Evolutionary conservation across 2,797 vertebrate genomes (phyloP), one percentile per base, ranked within the genome.

Genomic region (Sebastes oblongus): DNA sequence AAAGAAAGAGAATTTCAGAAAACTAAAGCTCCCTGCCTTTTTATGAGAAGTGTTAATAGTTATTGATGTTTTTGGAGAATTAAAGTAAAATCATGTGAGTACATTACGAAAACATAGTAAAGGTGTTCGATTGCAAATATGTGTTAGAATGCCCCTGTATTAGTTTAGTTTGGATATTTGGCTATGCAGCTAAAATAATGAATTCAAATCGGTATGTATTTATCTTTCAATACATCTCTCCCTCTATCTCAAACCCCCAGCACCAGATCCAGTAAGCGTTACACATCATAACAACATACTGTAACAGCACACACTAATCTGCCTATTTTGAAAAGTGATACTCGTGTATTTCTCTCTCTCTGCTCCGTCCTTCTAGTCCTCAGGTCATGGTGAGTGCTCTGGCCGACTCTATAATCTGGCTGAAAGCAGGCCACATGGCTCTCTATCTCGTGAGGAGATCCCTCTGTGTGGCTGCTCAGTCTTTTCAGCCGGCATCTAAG

Each of bases 401-500:
- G 72, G 70, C 46, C 54, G 32, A 79, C 81, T 89, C 70, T 60
- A 75, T 93, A 94, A 95, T 94, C 91, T 88, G 89, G 56, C 80
- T 88, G 88, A 90, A 90, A 88, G 84, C 82, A 72, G 86, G 87
- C 94, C 91, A 90, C 91, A 92, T 91, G 88, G 87, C 79, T 81
- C 70, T 87, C 67, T 75, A 86, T 94, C 92, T 92, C 81, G 82
- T 92, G 92, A 94, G 93, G 92, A 93, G 88, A 92, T 90, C 91
- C 85, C 92, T 90, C 88, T 92, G 88, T 92, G 91, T 85, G 80
- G 82, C 90, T 91, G 84, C 87, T 93, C 89, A 89, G 90, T 94
- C 93, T 91, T 93, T 92, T 92, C 87, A 91, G 83, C 84, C 82
- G 39, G 72, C 72, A 89, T 88, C 91, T 95, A 94, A 95, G 91